Conservation (phyloP, 2,113 vertebrate genomes). For the Urocitellus parryii region DNA sequence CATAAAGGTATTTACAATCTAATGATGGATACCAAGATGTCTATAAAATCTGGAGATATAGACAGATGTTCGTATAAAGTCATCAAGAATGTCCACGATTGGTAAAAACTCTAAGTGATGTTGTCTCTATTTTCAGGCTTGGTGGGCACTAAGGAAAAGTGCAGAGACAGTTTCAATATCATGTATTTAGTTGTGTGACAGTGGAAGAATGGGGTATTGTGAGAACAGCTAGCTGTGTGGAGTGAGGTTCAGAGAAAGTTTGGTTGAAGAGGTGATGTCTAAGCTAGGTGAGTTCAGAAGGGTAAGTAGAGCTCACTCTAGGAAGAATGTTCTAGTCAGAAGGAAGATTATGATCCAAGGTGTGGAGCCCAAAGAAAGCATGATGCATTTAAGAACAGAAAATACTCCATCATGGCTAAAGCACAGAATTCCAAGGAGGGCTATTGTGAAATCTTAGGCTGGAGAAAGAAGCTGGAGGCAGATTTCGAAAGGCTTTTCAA, state of each 20-base stretch:
- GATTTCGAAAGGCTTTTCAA: conserved; percentile 23
- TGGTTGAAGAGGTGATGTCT: not conserved
- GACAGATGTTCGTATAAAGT: not conserved
- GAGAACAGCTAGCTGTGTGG: not conserved
- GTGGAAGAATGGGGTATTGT: not conserved
- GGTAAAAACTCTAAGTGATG: not conserved
- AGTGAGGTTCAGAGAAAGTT: not conserved
- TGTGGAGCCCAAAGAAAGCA: not conserved
- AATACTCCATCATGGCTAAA: not conserved
- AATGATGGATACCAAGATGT: not conserved
- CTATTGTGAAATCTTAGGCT: not conserved
- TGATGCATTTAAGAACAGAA: not conserved
- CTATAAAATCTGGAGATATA: not conserved
- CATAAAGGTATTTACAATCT: not conserved
- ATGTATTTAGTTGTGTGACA: not conserved
- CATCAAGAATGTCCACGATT: not conserved
- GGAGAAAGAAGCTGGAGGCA: not conserved
- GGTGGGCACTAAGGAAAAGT: not conserved
- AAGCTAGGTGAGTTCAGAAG: not conserved
- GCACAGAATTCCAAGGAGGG: not conserved
- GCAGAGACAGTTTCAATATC: not conserved
- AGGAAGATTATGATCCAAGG: not conserved
- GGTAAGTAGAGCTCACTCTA: not conserved
- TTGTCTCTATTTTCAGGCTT: not conserved
- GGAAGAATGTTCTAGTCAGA: not conserved